A percentile compares a stretch with the other conserved stretches of the same genome.
These are phyloP conservation scores for Epizoanthus stellaris DNA, from an alignment of 92 coral and sea anemone genomes.

Conservation along the genomic window DNA sequence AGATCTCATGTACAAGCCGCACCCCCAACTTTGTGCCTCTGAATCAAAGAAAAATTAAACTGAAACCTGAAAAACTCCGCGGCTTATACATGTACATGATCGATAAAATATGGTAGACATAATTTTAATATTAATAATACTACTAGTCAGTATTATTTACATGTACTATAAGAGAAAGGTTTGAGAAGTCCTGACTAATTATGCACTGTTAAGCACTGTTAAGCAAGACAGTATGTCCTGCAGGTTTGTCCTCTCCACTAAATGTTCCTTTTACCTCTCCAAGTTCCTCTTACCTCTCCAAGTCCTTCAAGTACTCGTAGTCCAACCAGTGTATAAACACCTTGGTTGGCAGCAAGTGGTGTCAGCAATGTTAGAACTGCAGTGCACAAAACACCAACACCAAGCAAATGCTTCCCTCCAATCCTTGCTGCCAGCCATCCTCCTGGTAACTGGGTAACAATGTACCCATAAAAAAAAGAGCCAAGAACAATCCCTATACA, in stretches of 20 bases:
- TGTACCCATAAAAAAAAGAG: constrained; percentile 95
- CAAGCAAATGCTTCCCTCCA: constrained; percentile 89
- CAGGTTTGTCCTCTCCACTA: no score
- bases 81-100: no score
- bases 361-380: constrained; percentile 83
- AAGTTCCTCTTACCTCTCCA: constrained; percentile 80
- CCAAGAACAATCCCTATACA: constrained; percentile 84
- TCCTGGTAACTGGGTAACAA: constrained; percentile 91
- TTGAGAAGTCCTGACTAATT: neutral
- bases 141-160: no score
- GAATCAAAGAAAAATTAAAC: no score
- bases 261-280: neutral
- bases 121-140: no score
- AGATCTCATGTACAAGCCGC: no score
- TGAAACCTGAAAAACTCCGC: no score
- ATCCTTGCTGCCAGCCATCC: constrained; percentile 91
- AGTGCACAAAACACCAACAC: constrained; percentile 88
- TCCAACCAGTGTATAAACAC: constrained; percentile 72
- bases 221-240: no score
- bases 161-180: neutral
- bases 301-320: constrained; percentile 90
- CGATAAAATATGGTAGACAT: no score
- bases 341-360: constrained; percentile 83
- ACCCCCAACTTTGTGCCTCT: no score
- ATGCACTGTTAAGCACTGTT: no score